Evolutionary conservation across 2,888 invertebrate species (phyloP), one percentile per base, ranked within the genome.

Genomic region (Bugulina stolonifera): DNA sequence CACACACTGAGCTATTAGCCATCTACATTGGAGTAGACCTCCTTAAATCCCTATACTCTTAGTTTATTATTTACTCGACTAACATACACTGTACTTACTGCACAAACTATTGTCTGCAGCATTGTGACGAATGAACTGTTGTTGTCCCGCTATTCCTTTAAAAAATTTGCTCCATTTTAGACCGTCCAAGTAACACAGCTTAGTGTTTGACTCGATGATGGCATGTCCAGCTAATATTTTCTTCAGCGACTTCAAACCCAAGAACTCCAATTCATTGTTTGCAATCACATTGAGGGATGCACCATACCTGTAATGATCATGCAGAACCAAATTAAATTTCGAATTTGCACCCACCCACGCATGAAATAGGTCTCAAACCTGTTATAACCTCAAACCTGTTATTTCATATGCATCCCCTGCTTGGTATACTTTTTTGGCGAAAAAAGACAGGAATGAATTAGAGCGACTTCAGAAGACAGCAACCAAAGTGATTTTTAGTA

Each of bases 141-240:
- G 3, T 32, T 64, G 64, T 10, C 14, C n/a, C 1, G 27, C 14
- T 14, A 32, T 32, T 64, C 64, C 64, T 32, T 64, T 64, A 10
- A 64, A 64, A 2, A 82, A 69, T 32, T 27, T 70, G 5, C 34
- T 72, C 76, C 79, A 79, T 71, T 79, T 76, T 57, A 80, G 74
- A 25, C 74, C 75, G 43, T 79, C 90, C 0, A 92, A 93, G 80
- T 92, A 94, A 83, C 96, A 97, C 22, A 97, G 88, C 73, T 92
- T 87, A 76, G 89, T 89, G 82, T 97, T 97, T 83, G 93, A 92
- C 81, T 93, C 87, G 75, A 97, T 93, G 1, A 91, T 90, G 71
- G 96, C 91, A 0, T 91, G 89, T 27, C 96, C 96, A 0, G 94
- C 92, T 78, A 91, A 90, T 5, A 97, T 91, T 79, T 89, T 89